These are phyloP conservation scores for Montipora capitata DNA, from an alignment of 92 coral and sea anemone species.

Conservation along the genomic window DNA sequence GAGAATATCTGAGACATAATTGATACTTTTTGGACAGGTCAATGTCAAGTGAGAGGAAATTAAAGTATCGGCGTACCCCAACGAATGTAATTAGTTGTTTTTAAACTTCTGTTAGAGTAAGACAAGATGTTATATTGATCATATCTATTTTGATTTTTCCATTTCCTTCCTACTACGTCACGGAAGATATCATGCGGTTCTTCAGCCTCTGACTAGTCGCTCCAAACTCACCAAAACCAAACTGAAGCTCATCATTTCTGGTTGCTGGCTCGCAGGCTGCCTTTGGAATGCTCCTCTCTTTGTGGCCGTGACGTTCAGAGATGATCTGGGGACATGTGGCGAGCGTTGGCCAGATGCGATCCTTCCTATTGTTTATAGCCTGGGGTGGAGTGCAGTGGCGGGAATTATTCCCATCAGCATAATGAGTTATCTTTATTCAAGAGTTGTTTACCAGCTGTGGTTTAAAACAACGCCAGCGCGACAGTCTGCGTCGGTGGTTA, in stretches of 20 bases:
- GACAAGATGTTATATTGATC: not conserved
- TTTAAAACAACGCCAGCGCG: conserved; percentile 13
- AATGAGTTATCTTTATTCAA: conserved; percentile 43
- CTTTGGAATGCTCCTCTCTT: conserved; percentile 44
- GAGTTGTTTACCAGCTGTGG: conserved; percentile 30
- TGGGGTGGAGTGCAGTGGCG: conserved; percentile 32
- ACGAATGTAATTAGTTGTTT: no score
- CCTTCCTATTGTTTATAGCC: conserved; percentile 30
- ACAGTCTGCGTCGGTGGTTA: conserved; percentile 6
- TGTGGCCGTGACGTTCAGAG: conserved; percentile 28
- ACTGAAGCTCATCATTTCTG: conserved; percentile 19
- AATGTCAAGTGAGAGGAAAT: no score
- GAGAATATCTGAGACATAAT: no score
- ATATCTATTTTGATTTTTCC: not conserved
- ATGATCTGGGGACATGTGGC: conserved; percentile 21
- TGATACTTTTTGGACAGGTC: no score
- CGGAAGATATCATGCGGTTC: conserved; percentile 34
- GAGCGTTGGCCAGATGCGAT: conserved; percentile 10
- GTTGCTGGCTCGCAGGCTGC: conserved; percentile 39
- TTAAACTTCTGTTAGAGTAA: not conserved
- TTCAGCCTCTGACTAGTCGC: conserved; percentile 22
- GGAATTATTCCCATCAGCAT: conserved; percentile 4
- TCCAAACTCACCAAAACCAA: conserved; percentile 14
- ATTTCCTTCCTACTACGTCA: not conserved
- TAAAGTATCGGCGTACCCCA: no score